These are phyloP conservation scores for Belonocnema kinseyi DNA, from an alignment of 1,140 invertebrate species.

Conservation along the genomic window DNA sequence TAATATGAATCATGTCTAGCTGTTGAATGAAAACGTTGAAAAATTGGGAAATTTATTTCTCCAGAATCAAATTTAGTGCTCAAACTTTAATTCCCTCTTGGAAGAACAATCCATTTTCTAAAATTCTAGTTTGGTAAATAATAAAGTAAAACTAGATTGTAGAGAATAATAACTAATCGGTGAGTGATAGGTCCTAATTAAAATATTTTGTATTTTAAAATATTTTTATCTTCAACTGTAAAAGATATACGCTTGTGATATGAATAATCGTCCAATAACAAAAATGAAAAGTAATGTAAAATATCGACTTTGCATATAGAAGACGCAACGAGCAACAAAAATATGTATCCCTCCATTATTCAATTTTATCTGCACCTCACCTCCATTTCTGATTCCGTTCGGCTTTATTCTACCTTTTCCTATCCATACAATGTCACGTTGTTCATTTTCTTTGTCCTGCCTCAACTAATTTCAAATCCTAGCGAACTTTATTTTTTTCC, in stretches of 20 bases:
- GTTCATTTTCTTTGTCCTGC: background rate
- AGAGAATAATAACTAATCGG: background rate
- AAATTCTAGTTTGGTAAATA: background rate
- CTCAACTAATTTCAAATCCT: background rate
- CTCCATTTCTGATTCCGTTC: background rate
- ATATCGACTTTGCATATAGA: too few species aligned
- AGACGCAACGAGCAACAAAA: background rate
- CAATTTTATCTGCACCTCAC: background rate
- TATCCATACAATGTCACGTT: background rate
- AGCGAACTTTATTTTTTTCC: background rate
- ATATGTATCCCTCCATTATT: conserved; percentile 27
- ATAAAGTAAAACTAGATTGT: background rate
- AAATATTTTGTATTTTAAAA: background rate
- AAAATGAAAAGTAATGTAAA: too few species aligned
- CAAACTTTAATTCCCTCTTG: too few species aligned
- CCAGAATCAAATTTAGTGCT: too few species aligned
- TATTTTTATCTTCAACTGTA: background rate
- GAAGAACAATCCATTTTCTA: background rate
- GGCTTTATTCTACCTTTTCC: background rate
- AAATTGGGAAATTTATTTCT: too few species aligned
- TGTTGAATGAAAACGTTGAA: too few species aligned
- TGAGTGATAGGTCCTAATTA: background rate
- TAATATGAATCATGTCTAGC: too few species aligned
- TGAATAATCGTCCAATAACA: too few species aligned
- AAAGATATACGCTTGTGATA: background rate